phyloP scores from a whole-genome alignment of 2,113 vertebrate species.

The Hemichromis elongatus region DNA sequence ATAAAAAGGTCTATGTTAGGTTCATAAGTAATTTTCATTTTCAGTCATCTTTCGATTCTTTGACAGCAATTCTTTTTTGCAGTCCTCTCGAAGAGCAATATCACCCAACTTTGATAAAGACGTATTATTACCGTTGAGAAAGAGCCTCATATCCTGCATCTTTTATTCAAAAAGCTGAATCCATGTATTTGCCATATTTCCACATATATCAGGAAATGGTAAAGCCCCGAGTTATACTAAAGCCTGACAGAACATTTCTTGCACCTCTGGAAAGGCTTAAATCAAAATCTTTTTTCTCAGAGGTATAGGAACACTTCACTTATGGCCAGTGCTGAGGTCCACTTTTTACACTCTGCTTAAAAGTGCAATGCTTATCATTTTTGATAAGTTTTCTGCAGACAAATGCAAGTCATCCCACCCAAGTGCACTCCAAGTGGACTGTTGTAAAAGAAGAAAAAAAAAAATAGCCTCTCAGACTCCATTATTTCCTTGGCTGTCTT shows the following conservation, averaged over 20 bases:
- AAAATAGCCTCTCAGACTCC: constrained; percentile 30
- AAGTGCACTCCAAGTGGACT: constrained; percentile 35
- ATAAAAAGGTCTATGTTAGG: neutral
- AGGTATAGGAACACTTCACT: neutral
- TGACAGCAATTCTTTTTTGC: neutral
- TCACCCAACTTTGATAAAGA: neutral
- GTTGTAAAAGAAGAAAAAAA: neutral
- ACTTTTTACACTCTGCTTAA: neutral
- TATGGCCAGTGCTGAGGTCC: neutral
- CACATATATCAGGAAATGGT: neutral
- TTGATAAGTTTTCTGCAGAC: constrained; percentile 42
- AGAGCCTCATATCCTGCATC: neutral
- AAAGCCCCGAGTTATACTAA: neutral
- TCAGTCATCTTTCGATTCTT: neutral
- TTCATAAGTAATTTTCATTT: neutral
- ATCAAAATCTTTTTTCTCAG: neutral
- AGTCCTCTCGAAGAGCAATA: neutral
- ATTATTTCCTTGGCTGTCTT: constrained; percentile 41
- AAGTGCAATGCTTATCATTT: constrained; percentile 51
- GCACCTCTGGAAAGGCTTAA: neutral
- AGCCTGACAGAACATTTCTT: neutral
- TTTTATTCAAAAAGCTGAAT: neutral
- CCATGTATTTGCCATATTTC: neutral
- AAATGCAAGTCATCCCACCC: constrained; percentile 52
- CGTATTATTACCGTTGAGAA: neutral